Conservation (phyloP, 2,113 vertebrate species). For the Malurus elegans region DNA sequence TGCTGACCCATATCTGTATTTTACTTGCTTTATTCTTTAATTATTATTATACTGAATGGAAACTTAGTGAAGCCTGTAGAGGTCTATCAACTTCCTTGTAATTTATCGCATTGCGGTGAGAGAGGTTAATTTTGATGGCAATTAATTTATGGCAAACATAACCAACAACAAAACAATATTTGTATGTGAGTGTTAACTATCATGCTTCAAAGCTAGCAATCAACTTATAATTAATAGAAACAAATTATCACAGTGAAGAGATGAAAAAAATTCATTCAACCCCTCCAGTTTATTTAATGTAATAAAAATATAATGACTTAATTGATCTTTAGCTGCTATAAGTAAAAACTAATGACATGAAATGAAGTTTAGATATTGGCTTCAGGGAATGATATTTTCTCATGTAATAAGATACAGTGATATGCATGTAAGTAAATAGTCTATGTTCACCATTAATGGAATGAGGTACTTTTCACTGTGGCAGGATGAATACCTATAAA, state of each 20-base stretch:
- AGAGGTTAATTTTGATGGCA: conserved; percentile 43
- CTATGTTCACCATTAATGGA: background rate
- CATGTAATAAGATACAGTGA: conserved; percentile 25
- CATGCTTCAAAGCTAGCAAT: conserved; percentile 47
- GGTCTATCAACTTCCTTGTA: conserved; percentile 43
- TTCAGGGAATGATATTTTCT: conserved; percentile 19
- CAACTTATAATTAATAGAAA: conserved; percentile 66
- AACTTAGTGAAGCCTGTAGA: conserved; percentile 9
- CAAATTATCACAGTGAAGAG: conserved; percentile 62
- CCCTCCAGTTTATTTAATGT: conserved; percentile 50
- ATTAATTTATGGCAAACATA: conserved; percentile 50
- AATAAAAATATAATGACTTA: conserved; percentile 68
- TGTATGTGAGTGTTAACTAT: conserved; percentile 55
- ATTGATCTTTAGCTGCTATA: conserved; percentile 59
- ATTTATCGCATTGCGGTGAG: background rate
- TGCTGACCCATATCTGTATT: background rate
- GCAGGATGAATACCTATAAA: background rate
- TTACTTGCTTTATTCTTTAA: background rate
- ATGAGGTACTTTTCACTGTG: background rate
- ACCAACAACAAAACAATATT: conserved; percentile 22
- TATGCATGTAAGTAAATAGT: conserved; percentile 1
- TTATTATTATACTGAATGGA: background rate
- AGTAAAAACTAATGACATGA: conserved; percentile 49
- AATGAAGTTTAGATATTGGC: conserved; percentile 27
- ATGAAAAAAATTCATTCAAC: conserved; percentile 66